Evolutionary conservation across 2,888 invertebrate genomes (phyloP), one percentile per base, ranked within the genome.

Genomic region (Cataglyphis rosenhaueri): DNA sequence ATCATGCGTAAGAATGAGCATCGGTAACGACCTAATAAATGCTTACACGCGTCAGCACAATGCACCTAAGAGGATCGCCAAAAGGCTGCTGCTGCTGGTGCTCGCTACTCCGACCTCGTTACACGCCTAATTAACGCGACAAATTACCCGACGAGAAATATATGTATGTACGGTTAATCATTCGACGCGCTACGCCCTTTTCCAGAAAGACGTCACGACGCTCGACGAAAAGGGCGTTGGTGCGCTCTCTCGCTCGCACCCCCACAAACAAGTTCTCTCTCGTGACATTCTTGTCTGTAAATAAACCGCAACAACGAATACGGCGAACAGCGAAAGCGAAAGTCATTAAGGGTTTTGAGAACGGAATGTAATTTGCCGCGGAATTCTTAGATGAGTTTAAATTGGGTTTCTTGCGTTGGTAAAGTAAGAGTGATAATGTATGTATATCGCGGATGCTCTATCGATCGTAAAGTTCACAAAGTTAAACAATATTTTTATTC

Each of bases 81-180:
- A 87, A 83, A 90, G 66, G 78, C 81, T 66, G 79, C 85, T 85
- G 82, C 71, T 74, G 81, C 82, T 79, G 32, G 21, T 78, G 29
- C 29, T 38, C 71, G 70, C 55, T 76, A 35, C 55, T 78, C 21
- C 74, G 78, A 79, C 86, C 91, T 91, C 89, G 93, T 93, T 93
- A 92, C 91, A 93, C 91, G 93, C 87, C 90, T 92, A 93, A 93
- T 93, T 93, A 93, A 92, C 91, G 89, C 91, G 91, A 92, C 92
- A 92, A 93, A 93, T 93, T 92, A 88, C 87, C 86, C 90, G 87
- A 86, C 89, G 90, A 89, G 90, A 89, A 92, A 92, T 91, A 92
- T 92, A 92, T 88, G 91, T 89, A 88, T 85, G 86, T 83, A 87
- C 90, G 87, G 87, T 90, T 89, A 88, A 89, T 90, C 90, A 88